Evolutionary conservation across 1,140 invertebrate genomes (phyloP).

Genomic region (Drosophila oshimai): DNA sequence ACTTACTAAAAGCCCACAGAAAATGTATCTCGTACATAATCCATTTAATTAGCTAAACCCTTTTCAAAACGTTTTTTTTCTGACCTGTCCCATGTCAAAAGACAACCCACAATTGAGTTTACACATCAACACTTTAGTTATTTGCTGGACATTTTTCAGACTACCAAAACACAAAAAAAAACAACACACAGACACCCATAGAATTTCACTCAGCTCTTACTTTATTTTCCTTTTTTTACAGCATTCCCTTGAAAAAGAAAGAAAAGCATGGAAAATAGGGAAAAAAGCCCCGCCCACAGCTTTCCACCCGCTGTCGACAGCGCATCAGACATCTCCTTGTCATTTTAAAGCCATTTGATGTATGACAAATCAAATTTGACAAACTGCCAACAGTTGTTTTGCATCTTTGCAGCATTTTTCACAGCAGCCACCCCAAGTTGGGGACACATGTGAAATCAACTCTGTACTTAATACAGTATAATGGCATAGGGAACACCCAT

Average conservation of each 20-base stretch:
- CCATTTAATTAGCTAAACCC: constrained; percentile 12
- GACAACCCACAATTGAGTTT: constrained; percentile 7
- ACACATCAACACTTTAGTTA: constrained; percentile 36
- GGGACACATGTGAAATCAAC: constrained; percentile 68
- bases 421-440: constrained; percentile 17
- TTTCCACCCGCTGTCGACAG: constrained; percentile 19
- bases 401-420: constrained; percentile 75
- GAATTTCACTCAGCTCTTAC: neutral
- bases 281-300: neutral
- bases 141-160: constrained; percentile 12
- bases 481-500: constrained; percentile 27
- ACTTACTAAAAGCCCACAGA: neutral
- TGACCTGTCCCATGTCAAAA: neutral
- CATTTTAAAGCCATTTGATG: constrained; percentile 78
- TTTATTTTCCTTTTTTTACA: neutral
- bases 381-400: constrained; percentile 80
- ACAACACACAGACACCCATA: neutral
- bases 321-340: constrained; percentile 51
- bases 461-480: constrained; percentile 68
- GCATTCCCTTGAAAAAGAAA: constrained; percentile 4
- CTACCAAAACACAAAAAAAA: neutral
- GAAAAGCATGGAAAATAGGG: constrained; percentile 1
- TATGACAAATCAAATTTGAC: constrained; percentile 81
- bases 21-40: neutral
- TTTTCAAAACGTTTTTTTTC: neutral